A percentile compares a stretch with the other conserved stretches of the same genome.
phyloP scores from a whole-genome alignment of 2,113 vertebrate species.

The Hiodon tergisus region DNA sequence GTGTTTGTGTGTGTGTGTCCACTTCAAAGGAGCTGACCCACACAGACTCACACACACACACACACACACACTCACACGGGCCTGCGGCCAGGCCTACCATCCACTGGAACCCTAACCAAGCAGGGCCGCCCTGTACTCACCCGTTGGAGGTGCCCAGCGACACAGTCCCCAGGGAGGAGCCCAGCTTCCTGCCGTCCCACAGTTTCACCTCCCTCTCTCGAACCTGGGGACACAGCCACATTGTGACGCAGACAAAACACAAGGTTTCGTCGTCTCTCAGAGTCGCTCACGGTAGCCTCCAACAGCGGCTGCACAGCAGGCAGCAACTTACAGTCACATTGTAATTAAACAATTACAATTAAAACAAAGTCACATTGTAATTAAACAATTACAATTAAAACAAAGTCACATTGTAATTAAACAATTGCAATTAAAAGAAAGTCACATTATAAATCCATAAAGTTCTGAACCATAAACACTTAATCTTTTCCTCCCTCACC shows the following conservation, averaged over 20 bases:
- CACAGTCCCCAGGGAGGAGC: constrained; percentile 57
- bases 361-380: no score
- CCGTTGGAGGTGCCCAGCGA: constrained; percentile 72
- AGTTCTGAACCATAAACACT: no score
- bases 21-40: not conserved
- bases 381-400: no score
- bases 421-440: no score
- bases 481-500: constrained; percentile 55
- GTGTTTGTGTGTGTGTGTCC: no score
- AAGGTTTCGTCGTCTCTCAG: not conserved
- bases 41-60: constrained; percentile 14
- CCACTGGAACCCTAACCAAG: not conserved
- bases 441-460: no score
- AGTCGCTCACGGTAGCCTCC: no score
- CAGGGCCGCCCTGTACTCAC: constrained; percentile 61
- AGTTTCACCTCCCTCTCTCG: constrained; percentile 77
- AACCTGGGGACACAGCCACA: constrained; percentile 59
- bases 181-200: constrained; percentile 78
- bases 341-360: not conserved
- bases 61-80: constrained; percentile 11
- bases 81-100: not conserved
- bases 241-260: constrained; percentile 14
- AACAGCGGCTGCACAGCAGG: no score
- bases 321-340: constrained; percentile 11
- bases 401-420: no score